phyloP scores from a whole-genome alignment of 2,888 invertebrate genomes.

The Oxytorus armatus region DNA sequence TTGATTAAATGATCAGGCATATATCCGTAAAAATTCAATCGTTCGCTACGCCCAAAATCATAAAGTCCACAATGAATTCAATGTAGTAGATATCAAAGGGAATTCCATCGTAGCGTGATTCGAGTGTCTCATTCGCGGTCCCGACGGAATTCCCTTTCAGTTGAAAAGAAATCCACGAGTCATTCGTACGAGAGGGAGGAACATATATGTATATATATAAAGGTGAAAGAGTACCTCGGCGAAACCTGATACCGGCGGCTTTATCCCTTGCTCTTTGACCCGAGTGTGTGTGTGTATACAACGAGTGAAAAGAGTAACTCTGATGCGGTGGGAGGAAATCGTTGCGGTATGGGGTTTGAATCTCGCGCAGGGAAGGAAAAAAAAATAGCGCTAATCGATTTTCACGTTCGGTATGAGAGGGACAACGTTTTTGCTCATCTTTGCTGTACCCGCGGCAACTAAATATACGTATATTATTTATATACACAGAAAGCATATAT shows the following conservation, averaged over 20 bases:
- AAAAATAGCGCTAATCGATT: conserved; percentile 59
- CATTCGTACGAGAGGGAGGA: conserved; percentile 44
- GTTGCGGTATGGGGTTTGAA: not conserved
- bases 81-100: conserved; percentile 53
- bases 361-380: conserved; percentile 18
- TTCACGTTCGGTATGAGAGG: conserved; percentile 48
- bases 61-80: conserved; percentile 16
- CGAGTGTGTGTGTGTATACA: conserved; percentile 12
- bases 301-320: not conserved
- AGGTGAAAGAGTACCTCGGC: not conserved
- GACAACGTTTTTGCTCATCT: conserved; percentile 26
- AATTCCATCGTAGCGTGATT: conserved; percentile 47
- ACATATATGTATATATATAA: no score
- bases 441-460: not conserved
- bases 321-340: conserved; percentile 9
- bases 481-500: not conserved
- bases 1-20: not conserved
- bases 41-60: not conserved
- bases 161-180: conserved; percentile 60
- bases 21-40: not conserved
- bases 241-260: conserved; percentile 35
- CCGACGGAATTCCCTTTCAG: conserved; percentile 54
- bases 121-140: conserved; percentile 30
- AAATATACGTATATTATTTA: not conserved
- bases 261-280: conserved; percentile 49